These are phyloP conservation scores for Etia nguti DNA, from an alignment of 2,113 vertebrate genomes.

Conservation along the genomic window DNA sequence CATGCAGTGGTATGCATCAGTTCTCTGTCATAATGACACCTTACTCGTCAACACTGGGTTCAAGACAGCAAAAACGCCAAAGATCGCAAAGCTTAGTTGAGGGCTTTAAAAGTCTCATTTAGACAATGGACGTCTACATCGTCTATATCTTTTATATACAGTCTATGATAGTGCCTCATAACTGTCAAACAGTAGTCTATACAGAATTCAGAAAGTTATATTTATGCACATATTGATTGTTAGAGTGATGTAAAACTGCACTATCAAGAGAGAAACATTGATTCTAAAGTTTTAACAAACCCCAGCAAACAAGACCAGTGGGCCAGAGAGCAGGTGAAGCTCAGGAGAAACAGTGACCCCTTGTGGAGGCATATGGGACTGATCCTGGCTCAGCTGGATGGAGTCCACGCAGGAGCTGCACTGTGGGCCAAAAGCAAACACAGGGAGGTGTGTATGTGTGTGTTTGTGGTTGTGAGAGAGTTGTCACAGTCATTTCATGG, in stretches of 20 bases:
- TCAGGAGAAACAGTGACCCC: constrained; percentile 62
- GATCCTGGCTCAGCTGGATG: constrained; percentile 81
- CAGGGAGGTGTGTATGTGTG: constrained; percentile 69
- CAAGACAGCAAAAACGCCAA: neutral
- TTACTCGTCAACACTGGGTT: neutral
- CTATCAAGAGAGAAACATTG: neutral
- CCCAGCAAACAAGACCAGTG: constrained; percentile 82
- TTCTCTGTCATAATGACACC: neutral
- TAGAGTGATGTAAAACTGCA: neutral
- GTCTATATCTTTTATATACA: neutral
- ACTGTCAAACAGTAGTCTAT: neutral
- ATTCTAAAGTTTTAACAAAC: neutral
- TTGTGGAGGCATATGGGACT: constrained; percentile 83
- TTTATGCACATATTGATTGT: neutral
- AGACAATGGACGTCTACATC: neutral
- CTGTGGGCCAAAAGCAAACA: constrained; percentile 74
- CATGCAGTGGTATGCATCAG: neutral
- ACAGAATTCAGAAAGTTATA: neutral
- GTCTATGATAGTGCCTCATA: neutral
- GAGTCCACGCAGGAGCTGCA: constrained; percentile 78
- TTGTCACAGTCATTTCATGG: neutral
- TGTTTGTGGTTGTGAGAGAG: neutral
- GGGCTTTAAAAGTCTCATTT: neutral
- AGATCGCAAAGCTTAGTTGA: neutral
- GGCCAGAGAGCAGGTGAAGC: constrained; percentile 77